A percentile compares a stretch with the other conserved stretches of the same genome.
Evolutionary conservation across 2,888 invertebrate species (phyloP).

Genomic region (Plebejus argus): DNA sequence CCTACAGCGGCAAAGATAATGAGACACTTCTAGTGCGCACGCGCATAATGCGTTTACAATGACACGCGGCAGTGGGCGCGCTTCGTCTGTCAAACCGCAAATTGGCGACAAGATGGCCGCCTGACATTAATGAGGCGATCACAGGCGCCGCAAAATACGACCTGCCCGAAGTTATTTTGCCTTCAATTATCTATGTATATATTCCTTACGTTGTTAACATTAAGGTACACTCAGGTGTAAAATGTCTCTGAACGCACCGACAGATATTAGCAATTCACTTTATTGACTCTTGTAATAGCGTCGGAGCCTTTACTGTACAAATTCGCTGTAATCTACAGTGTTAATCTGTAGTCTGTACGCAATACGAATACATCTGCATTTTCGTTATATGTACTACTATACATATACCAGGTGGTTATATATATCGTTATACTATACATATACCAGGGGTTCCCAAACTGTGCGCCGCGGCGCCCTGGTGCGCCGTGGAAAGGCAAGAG

Average conservation of each 20-base stretch:
- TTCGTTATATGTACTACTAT: too few species aligned
- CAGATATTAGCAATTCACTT: constrained; percentile 32
- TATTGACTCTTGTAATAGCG: constrained; percentile 29
- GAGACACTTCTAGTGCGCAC: not conserved
- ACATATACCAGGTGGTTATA: too few species aligned
- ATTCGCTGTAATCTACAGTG: constrained; percentile 27
- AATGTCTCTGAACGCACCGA: not conserved
- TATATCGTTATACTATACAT: too few species aligned
- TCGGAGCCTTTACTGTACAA: constrained; percentile 38
- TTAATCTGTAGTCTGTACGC: constrained; percentile 32
- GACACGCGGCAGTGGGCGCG: constrained; percentile 41
- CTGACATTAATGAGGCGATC: constrained; percentile 55
- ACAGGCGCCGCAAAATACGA: constrained; percentile 39
- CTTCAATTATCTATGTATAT: not conserved
- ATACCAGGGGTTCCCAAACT: too few species aligned
- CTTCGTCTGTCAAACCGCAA: constrained; percentile 51
- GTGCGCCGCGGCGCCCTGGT: too few species aligned
- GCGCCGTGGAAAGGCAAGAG: too few species aligned
- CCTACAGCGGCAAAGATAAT: not conserved
- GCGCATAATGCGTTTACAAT: constrained; percentile 30
- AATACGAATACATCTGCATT: constrained; percentile 12
- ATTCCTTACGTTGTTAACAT: not conserved
- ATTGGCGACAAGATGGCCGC: constrained; percentile 56
- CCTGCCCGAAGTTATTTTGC: not conserved
- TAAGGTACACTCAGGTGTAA: not conserved